These are phyloP conservation scores for Microdon myrmicae DNA, from an alignment of 2,888 invertebrate species.

Conservation along the genomic window DNA sequence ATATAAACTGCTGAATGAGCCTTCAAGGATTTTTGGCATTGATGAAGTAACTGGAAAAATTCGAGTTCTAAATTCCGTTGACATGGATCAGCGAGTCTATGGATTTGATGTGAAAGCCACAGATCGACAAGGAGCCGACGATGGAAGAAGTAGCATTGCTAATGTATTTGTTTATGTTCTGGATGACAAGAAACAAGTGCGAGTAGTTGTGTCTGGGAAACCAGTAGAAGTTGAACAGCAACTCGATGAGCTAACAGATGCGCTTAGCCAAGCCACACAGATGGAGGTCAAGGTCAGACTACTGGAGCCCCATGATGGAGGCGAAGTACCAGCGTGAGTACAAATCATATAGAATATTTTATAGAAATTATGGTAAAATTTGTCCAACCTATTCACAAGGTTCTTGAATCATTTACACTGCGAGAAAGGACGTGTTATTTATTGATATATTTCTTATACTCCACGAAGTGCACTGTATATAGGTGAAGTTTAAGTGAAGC, in stretches of 20 bases:
- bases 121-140: conserved; percentile 81
- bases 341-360: conserved; percentile 4
- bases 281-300: conserved; percentile 82
- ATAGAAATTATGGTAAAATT: neutral
- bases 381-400: too few species aligned
- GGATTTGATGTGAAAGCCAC: conserved; percentile 91
- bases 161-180: conserved; percentile 88
- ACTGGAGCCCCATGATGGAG: conserved; percentile 75
- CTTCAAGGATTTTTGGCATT: conserved; percentile 79
- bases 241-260: conserved; percentile 75
- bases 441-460: too few species aligned
- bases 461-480: too few species aligned
- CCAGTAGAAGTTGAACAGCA: conserved; percentile 80
- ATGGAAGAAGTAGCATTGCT: conserved; percentile 84
- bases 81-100: conserved; percentile 80
- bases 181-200: conserved; percentile 82
- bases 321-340: conserved; percentile 69
- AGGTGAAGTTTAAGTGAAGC: too few species aligned
- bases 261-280: conserved; percentile 79
- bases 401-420: too few species aligned
- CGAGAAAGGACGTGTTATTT: too few species aligned
- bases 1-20: conserved; percentile 83
- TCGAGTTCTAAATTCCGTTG: conserved; percentile 76
- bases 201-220: conserved; percentile 79
- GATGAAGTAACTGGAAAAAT: conserved; percentile 82